These are phyloP conservation scores for Drosophila equinoxialis DNA, from an alignment of 1,140 invertebrate genomes.

Conservation along the genomic window DNA sequence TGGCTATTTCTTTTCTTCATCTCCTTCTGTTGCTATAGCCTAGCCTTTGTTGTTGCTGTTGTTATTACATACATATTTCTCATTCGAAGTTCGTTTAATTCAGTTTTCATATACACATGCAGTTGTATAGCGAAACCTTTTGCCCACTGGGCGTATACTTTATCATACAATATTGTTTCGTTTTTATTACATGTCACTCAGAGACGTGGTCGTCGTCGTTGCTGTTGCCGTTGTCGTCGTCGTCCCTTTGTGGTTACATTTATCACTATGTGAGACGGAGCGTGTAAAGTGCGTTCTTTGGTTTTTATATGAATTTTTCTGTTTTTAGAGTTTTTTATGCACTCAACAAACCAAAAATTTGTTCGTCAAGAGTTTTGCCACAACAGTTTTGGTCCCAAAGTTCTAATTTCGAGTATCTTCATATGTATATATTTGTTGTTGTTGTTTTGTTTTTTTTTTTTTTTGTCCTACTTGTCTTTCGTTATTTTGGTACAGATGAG, in stretches of 20 bases:
- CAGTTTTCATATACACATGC: slow-evolving; percentile 76
- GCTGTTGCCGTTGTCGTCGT: slow-evolving; percentile 8
- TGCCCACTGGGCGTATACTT: slow-evolving; percentile 79
- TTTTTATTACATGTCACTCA: slow-evolving; percentile 81
- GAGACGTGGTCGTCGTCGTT: slow-evolving; percentile 60
- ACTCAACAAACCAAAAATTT: slow-evolving; percentile 74
- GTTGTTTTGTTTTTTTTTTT: slow-evolving; percentile 29
- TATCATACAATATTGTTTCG: slow-evolving; percentile 81
- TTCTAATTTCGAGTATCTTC: slow-evolving; percentile 60
- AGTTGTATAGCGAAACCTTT: slow-evolving; percentile 43
- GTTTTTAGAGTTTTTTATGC: slow-evolving; percentile 79
- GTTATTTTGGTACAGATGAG: not conserved
- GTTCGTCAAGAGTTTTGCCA: slow-evolving; percentile 73
- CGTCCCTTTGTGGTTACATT: slow-evolving; percentile 40
- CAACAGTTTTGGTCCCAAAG: slow-evolving; percentile 37
- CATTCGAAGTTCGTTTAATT: slow-evolving; percentile 81
- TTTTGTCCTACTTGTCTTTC: slow-evolving; percentile 2
- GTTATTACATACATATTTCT: slow-evolving; percentile 61
- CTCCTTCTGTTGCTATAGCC: slow-evolving; percentile 50
- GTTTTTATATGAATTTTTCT: slow-evolving; percentile 73
- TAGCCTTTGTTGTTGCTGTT: slow-evolving; percentile 45
- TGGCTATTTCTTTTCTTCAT: slow-evolving; percentile 71
- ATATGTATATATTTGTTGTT: too few species aligned
- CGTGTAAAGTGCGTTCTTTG: slow-evolving; percentile 79
- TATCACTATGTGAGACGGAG: slow-evolving; percentile 52